A percentile compares a stretch with the other conserved stretches of the same genome.
phyloP scores from a whole-genome alignment of 2,113 vertebrate species.

The Telmatochromis sp. region DNA sequence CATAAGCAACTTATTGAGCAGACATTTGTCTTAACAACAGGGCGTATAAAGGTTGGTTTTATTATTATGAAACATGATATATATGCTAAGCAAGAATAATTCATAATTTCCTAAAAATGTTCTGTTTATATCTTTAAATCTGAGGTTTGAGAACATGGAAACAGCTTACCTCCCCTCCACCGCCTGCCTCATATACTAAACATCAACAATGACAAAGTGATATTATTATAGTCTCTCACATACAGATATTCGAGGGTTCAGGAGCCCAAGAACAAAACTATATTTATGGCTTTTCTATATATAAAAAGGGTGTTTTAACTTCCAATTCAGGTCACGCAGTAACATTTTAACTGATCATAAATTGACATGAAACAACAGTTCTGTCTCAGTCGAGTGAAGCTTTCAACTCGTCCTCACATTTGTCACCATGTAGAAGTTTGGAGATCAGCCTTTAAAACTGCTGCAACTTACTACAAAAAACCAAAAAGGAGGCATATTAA shows the following conservation, averaged over 20 bases:
- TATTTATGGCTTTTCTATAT: background rate
- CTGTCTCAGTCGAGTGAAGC: background rate
- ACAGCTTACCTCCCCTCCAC: background rate
- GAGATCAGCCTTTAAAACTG: background rate
- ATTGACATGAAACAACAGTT: background rate
- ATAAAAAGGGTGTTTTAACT: background rate
- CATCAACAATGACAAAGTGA: background rate
- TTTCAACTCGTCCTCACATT: background rate
- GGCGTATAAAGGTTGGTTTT: background rate
- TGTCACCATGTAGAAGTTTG: background rate
- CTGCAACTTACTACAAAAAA: background rate
- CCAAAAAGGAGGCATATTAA: background rate
- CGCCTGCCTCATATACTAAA: background rate
- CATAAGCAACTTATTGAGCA: background rate
- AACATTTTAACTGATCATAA: background rate
- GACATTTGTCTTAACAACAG: background rate
- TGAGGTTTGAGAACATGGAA: background rate
- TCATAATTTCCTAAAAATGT: background rate
- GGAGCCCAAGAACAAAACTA: background rate
- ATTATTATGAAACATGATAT: background rate
- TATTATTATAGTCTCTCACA: background rate
- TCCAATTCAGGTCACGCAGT: background rate
- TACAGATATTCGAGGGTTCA: background rate
- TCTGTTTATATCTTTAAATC: background rate
- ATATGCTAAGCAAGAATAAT: background rate